Conservation (phyloP, 2,888 invertebrate species). For the Mallateleia sp. region DNA sequence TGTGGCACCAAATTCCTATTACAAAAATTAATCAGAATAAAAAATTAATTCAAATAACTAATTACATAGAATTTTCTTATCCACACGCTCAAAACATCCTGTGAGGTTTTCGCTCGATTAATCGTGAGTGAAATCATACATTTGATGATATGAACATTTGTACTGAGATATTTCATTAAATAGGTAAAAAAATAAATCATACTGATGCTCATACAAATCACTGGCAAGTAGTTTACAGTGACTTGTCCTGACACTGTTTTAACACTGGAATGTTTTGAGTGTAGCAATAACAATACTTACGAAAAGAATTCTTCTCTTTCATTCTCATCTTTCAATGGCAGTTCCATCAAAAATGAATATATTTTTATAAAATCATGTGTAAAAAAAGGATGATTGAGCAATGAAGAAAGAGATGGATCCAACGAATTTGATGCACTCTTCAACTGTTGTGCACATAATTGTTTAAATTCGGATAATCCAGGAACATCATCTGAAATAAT, state of each 20-base stretch:
- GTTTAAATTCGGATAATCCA: conserved; percentile 92
- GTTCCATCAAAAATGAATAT: conserved; percentile 95
- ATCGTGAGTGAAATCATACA: no score
- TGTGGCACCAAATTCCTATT: conserved; percentile 92
- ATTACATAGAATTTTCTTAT: no score
- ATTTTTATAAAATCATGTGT: conserved; percentile 96
- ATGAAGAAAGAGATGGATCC: conserved; percentile 92
- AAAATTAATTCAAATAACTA: no score
- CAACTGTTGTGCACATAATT: conserved; percentile 93
- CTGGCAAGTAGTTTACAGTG: no score
- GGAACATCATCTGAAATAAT: conserved; percentile 92
- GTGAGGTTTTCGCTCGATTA: no score
- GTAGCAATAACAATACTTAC: conserved; percentile 89
- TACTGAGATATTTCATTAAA: no score
- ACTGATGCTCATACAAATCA: no score
- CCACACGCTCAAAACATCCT: no score
- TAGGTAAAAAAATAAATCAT: no score
- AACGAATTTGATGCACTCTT: conserved; percentile 92
- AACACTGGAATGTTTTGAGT: no score
- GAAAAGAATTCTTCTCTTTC: conserved; percentile 95
- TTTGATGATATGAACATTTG: no score
- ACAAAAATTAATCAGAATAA: conserved; percentile 41
- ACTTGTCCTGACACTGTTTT: no score
- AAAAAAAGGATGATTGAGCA: conserved; percentile 94
- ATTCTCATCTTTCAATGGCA: conserved; percentile 94